Base-by-base conservation (phyloP, 2,888 invertebrate genomes). In the Copidosoma aretas region DNA sequence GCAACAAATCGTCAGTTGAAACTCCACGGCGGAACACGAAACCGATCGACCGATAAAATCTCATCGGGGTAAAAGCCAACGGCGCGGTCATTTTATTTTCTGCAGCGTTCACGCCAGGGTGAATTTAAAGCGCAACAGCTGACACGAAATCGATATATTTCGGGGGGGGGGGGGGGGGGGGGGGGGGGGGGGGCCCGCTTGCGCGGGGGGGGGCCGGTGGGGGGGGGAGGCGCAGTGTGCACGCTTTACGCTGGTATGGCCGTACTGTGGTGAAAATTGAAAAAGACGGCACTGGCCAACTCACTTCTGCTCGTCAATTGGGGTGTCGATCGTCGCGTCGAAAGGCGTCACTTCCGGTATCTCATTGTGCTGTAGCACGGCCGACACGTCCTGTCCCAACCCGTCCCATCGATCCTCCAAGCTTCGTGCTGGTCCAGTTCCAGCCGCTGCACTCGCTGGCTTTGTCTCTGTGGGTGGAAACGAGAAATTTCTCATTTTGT, bases 291-390 rank as follows among this genome's bases (percentile, higher is more conserved):
- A 21, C 19, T 53, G 19, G 14, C 52, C 39, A 60, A 84, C 86
- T 82, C 86, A 94, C 94, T 93, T 95, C 85, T 97, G 96, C 79
- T 95, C 92, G 78, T 97, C 95, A 70, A 95, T 91, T 53, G 91
- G 89, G 51, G 89, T 88, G 75, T 95, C 94, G 5, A 93, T 91
- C 1, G 93, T 89, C 17, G 94, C 93, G 85, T 96, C 95, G 81
- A 95, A 95, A 0, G 95, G 95, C 69, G 91, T 86, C 61, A 91
- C 87, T 77, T 88, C 88, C 1, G 90, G 88, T 75, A 90, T 86
- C 62, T 86, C 84, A 17, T 86, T 87, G 19, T 86, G 84, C 61
- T 87, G 84, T 66, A 92, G 83, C 1, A 90, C 87, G 10, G 85
- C 86, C 17, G 89, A 87, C 56, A 91, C 77, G 79, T 90, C 88